Evolutionary conservation across 2,113 vertebrate species (phyloP).

Genomic region (Phylloscopus trochiloides): DNA sequence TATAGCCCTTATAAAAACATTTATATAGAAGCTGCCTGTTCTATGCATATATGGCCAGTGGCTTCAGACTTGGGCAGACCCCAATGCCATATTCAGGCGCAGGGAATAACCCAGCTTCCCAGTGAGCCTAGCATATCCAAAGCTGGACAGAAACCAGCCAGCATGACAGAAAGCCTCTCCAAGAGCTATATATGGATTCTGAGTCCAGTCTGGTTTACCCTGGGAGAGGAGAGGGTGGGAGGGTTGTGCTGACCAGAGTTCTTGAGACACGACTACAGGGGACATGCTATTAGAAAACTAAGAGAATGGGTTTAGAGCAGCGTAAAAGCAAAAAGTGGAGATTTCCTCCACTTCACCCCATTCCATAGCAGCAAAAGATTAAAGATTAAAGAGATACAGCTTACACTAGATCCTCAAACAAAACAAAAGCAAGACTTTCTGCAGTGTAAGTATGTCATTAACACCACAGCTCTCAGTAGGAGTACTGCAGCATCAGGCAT

Average conservation of each 20-base stretch:
- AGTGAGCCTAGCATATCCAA: background rate
- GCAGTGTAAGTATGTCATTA: background rate
- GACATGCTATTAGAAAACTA: background rate
- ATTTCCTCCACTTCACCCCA: background rate
- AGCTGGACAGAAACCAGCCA: constrained; percentile 35
- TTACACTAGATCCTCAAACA: background rate
- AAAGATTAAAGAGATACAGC: background rate
- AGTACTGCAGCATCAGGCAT: background rate
- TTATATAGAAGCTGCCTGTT: constrained; percentile 44
- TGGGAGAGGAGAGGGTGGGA: background rate
- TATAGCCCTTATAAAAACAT: constrained; percentile 61
- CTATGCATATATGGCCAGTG: constrained; percentile 61
- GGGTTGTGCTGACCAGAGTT: background rate
- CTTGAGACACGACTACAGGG: background rate
- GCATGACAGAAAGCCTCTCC: constrained; percentile 2
- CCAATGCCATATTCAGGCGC: background rate
- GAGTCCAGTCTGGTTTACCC: background rate
- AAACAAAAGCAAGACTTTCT: background rate
- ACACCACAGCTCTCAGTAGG: background rate
- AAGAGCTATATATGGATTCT: constrained; percentile 52
- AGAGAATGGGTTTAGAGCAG: background rate
- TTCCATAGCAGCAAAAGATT: background rate
- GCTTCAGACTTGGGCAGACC: constrained; percentile 32
- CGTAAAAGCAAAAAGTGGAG: background rate
- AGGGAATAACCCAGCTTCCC: background rate